phyloP scores from a whole-genome alignment of 1,140 invertebrate species.

The Hesperophylax magnus region DNA sequence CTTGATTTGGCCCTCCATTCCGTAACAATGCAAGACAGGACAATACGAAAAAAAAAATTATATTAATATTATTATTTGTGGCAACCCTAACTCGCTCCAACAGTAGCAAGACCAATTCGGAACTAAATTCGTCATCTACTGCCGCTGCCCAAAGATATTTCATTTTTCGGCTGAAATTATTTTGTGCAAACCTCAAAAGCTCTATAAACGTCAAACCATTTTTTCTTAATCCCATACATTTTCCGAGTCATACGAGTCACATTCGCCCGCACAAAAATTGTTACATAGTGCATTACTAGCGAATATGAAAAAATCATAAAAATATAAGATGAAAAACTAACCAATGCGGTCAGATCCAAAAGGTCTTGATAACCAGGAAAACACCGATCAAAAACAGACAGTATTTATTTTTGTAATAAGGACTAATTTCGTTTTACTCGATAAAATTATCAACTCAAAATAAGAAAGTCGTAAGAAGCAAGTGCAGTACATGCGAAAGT shows the following conservation, averaged over 20 bases:
- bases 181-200: constrained; percentile 45
- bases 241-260: constrained; percentile 3
- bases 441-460: not conserved
- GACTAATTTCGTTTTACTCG: not conserved
- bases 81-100: constrained; percentile 49
- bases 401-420: not conserved
- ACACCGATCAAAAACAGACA: constrained; percentile 21
- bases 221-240: not conserved
- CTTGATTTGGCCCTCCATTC: no score
- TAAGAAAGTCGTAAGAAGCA: not conserved
- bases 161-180: constrained; percentile 57
- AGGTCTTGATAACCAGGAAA: constrained; percentile 25
- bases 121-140: constrained; percentile 59
- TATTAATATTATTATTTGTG: constrained; percentile 33
- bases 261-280: not conserved
- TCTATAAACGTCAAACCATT: constrained; percentile 7
- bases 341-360: constrained; percentile 15
- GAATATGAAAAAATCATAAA: constrained; percentile 57
- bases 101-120: constrained; percentile 58
- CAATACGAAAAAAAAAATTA: no score
- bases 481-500: not conserved
- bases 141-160: constrained; percentile 57
- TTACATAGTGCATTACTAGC: constrained; percentile 26
- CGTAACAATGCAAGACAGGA: no score
- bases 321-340: constrained; percentile 59